These are phyloP conservation scores for Seira musarum DNA, from an alignment of 2,888 invertebrate species.

Conservation along the genomic window DNA sequence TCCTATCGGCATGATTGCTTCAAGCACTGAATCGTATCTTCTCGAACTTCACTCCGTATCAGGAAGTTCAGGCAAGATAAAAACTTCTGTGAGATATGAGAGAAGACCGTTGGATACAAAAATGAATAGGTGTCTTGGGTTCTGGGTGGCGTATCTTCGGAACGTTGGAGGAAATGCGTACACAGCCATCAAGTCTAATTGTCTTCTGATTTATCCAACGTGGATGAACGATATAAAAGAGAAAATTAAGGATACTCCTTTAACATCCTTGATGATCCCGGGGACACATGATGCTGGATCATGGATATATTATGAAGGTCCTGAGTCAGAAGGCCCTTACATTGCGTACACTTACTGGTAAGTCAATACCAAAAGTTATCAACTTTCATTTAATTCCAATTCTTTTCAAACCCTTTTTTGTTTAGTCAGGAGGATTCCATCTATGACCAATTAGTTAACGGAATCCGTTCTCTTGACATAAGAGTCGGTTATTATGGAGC, in stretches of 20 bases:
- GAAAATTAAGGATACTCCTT: constrained; percentile 76
- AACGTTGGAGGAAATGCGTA: no score
- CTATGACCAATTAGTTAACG: constrained; percentile 88
- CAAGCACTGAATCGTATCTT: background rate
- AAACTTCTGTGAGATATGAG: constrained; percentile 48
- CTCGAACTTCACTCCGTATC: constrained; percentile 17
- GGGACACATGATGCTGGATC: constrained; percentile 82
- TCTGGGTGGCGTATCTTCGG: constrained; percentile 70
- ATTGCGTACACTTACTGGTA: no score
- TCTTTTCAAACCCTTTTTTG: background rate
- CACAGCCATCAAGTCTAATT: constrained; percentile 74
- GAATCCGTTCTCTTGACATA: constrained; percentile 84
- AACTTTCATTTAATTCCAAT: no score
- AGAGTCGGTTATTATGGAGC: constrained; percentile 83
- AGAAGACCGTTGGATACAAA: constrained; percentile 20
- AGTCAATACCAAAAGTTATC: background rate
- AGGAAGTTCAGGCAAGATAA: background rate
- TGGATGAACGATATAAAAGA: constrained; percentile 83
- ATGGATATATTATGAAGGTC: constrained; percentile 74
- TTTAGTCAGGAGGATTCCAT: constrained; percentile 84
- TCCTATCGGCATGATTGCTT: constrained; percentile 58
- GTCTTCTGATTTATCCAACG: constrained; percentile 85
- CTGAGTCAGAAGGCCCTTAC: no score
- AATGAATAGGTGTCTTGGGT: constrained; percentile 69
- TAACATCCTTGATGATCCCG: constrained; percentile 78